Conservation (phyloP, 2,797 vertebrate genomes). For the Melanotaenia boesemani region DNA sequence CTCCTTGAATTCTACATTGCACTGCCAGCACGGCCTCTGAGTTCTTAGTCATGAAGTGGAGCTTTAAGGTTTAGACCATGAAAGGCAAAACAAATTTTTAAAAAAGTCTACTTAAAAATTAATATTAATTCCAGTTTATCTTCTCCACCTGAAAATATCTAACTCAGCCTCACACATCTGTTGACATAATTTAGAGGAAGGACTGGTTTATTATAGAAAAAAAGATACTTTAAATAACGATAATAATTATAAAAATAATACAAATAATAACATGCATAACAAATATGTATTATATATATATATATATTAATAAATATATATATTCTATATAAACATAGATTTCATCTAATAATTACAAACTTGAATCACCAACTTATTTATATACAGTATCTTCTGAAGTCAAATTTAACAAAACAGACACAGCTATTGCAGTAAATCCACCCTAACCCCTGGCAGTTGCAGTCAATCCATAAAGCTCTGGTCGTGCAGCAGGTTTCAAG, state of each 20-base stretch:
- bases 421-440: slow-evolving; percentile 30
- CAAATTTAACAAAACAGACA: slow-evolving; percentile 31
- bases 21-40: slow-evolving; percentile 40
- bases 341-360: too few relatives aligned
- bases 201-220: slow-evolving; percentile 22
- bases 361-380: slow-evolving; percentile 21
- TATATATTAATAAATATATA: too few relatives aligned
- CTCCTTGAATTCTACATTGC: slow-evolving; percentile 45
- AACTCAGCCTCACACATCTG: slow-evolving; percentile 15
- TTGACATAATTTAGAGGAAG: slow-evolving; percentile 24
- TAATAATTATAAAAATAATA: background rate
- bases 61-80: slow-evolving; percentile 40
- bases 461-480: slow-evolving; percentile 48
- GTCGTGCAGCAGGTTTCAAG: slow-evolving; percentile 48
- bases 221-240: slow-evolving; percentile 6
- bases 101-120: slow-evolving; percentile 26
- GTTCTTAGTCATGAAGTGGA: slow-evolving; percentile 38
- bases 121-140: slow-evolving; percentile 36
- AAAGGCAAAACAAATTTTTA: slow-evolving; percentile 37
- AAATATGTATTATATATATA: background rate
- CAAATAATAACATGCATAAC: background rate
- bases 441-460: slow-evolving; percentile 36
- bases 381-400: slow-evolving; percentile 4
- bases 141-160: slow-evolving; percentile 23
- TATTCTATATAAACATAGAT: too few relatives aligned